A percentile compares a stretch with the other conserved stretches of the same genome.
Conservation (phyloP, 1,140 invertebrate genomes). For the Drosophila saltans region DNA sequence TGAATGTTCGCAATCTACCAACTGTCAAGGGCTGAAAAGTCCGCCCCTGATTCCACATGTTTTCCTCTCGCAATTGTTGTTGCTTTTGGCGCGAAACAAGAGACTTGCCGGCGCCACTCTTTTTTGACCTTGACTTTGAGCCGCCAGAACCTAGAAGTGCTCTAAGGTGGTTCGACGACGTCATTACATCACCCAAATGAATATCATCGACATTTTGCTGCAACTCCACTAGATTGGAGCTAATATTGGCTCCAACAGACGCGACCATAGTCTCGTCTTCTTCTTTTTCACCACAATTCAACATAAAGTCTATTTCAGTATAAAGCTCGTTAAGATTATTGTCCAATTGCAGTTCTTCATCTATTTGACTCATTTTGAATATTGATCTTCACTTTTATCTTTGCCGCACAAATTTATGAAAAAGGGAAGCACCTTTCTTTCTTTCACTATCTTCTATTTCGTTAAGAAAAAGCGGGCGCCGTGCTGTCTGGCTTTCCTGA, state of each 20-base stretch:
- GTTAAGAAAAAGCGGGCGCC: constrained; percentile 3
- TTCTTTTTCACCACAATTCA: constrained; percentile 32
- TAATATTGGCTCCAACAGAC: neutral
- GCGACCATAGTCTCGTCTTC: no score
- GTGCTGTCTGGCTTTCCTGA: neutral
- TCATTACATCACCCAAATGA: constrained; percentile 21
- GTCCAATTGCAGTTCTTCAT: constrained; percentile 35
- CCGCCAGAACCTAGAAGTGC: neutral
- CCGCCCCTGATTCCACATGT: constrained; percentile 17
- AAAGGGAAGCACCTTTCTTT: neutral
- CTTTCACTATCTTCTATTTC: neutral
- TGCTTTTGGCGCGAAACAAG: constrained; percentile 36
- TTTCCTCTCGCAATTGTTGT: constrained; percentile 48
- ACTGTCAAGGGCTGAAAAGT: neutral
- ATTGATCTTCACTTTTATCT: neutral
- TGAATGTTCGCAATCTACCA: constrained; percentile 11
- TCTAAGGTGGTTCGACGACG: neutral
- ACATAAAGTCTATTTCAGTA: constrained; percentile 30
- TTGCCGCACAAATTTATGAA: neutral
- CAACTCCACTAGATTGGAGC: constrained; percentile 30
- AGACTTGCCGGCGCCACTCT: neutral
- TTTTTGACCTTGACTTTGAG: constrained; percentile 31
- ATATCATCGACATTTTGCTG: constrained; percentile 34
- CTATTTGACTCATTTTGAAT: neutral
- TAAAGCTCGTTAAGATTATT: constrained; percentile 40